Evolutionary conservation across 1,140 invertebrate genomes (phyloP), one percentile per base, ranked within the genome.

Genomic region (Amphibalanus amphitrite): DNA sequence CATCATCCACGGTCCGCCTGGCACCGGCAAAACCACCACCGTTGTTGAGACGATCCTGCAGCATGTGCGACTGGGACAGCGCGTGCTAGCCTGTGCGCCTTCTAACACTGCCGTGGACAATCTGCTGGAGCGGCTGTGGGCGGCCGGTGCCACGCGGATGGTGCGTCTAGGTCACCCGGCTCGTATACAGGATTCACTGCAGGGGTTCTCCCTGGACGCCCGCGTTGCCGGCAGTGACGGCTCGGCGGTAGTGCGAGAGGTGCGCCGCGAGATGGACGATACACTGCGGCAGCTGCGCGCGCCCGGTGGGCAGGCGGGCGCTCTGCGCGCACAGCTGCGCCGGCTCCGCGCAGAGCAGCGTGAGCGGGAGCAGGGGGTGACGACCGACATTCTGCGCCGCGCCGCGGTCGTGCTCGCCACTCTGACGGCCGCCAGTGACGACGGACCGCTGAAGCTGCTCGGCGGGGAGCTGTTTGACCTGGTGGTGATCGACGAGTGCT

Each of bases 21-120:
- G 86, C 47, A 88, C 86, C 23, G 86, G 86, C 26, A 88, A 88
- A 78, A 87, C 86, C 3, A 87, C 85, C 23, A 87, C 85, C 69
- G 77, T 88, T 15, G 81, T 86, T 30, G 86, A 88, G 79, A 79
- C 85, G 69, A 86, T 87, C 33, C 74, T 80, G 67, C 86, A 87
- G 74, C 76, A 79, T 70, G 78, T 83, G 28, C 79, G 78, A 72
- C 76, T 81, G 40, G 82, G 82, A 23, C 69, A 76, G 28, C 71
- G 85, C 83, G 77, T 86, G 67, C 76, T 87, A 47, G 82, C 82
- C 17, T 86, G 84, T 80, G 86, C 86, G 30, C 85, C 86, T 40
- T 86, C 85, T 1, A 87, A 87, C 78, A 82, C 87, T 26, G 86
- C 86, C 29, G 85, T 88, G 25, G 85, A 87, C 76, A 87, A 87